A percentile compares a stretch with the other conserved stretches of the same genome.
Conservation (phyloP, 2,113 vertebrate species). For the Daphoenositta chrysoptera region DNA sequence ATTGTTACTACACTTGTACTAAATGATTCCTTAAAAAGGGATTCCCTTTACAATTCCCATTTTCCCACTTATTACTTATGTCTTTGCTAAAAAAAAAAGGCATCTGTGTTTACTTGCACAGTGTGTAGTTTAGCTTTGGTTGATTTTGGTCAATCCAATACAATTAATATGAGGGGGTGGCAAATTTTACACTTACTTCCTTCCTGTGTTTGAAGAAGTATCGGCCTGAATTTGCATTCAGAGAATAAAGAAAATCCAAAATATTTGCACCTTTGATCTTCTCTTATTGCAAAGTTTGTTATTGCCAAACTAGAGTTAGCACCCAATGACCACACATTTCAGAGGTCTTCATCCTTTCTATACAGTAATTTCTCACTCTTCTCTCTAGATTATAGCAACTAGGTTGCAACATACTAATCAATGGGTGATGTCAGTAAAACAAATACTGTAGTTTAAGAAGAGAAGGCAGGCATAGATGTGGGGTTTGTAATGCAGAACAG, state of each 20-base stretch:
- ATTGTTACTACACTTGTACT: not conserved
- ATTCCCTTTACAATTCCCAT: not conserved
- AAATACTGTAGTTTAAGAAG: not conserved
- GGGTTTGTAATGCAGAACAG: not conserved
- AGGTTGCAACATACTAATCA: not conserved
- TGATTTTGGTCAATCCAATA: not conserved
- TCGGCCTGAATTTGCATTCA: not conserved
- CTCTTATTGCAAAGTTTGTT: not conserved
- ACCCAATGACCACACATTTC: not conserved
- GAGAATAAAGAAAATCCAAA: not conserved
- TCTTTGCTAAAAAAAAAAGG: not conserved
- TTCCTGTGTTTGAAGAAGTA: not conserved
- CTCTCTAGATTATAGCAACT: not conserved
- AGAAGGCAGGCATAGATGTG: rapidly evolving
- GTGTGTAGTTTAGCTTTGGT: not conserved
- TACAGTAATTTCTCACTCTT: not conserved
- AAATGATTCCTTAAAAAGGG: not conserved
- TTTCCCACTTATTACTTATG: not conserved
- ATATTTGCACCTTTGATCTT: not conserved
- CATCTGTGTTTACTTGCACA: not conserved
- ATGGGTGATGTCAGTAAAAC: not conserved
- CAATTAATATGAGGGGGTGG: not conserved
- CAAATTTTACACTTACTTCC: not conserved
- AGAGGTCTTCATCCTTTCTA: not conserved
- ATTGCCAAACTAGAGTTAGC: not conserved